phyloP scores from a whole-genome alignment of 2,888 invertebrate genomes.

The Eristalinus sepulchralis region DNA sequence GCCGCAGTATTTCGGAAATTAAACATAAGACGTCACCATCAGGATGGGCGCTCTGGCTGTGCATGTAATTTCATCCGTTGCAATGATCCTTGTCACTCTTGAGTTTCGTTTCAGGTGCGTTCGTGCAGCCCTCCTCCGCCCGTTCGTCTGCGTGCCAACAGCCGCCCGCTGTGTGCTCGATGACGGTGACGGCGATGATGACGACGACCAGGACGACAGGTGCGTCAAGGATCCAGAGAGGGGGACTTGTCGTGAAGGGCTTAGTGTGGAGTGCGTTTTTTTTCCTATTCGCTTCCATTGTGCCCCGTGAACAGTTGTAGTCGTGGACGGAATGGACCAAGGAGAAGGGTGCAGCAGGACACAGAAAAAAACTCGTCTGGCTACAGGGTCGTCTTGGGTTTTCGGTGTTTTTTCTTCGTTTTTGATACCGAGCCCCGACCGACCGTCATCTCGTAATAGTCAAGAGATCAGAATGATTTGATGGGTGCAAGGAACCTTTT shows the following conservation, averaged over 20 bases:
- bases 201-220: conserved; percentile 60
- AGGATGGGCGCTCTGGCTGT: conserved; percentile 50
- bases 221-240: conserved; percentile 57
- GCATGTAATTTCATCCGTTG: conserved; percentile 71
- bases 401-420: neutral
- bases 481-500: conserved; percentile 69
- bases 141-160: neutral
- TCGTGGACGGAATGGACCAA: conserved; percentile 55
- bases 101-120: conserved; percentile 17
- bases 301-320: conserved; percentile 6
- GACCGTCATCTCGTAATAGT: neutral
- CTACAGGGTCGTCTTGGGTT: conserved; percentile 25
- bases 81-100: conserved; percentile 70
- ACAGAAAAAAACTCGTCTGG: conserved; percentile 62
- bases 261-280: neutral
- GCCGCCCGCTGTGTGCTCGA: neutral
- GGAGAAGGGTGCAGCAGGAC: conserved; percentile 8
- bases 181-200: conserved; percentile 16
- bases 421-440: conserved; percentile 28
- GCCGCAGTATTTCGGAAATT: conserved; percentile 66
- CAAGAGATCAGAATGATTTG: conserved; percentile 60
- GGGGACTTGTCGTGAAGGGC: conserved; percentile 35
- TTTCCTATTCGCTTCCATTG: neutral
- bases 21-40: conserved; percentile 68
- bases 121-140: conserved; percentile 35